phyloP scores from a whole-genome alignment of 2,113 vertebrate species.

The Saguinus midas region DNA sequence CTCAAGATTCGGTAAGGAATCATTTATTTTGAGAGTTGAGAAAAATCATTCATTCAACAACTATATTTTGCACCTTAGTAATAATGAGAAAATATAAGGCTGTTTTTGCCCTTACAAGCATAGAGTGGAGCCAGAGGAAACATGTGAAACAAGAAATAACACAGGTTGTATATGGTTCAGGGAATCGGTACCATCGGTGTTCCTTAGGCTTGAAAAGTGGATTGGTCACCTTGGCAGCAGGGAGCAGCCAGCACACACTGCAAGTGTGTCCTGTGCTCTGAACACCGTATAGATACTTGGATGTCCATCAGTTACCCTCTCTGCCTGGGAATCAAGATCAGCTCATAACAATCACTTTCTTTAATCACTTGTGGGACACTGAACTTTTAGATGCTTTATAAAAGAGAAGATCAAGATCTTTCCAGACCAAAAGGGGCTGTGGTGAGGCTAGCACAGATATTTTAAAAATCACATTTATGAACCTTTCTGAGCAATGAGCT shows the following conservation, averaged over 20 bases:
- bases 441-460: neutral
- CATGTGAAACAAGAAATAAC: neutral
- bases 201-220: neutral
- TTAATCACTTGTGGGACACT: neutral
- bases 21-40: slow-evolving; percentile 23
- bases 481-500: slow-evolving; percentile 4
- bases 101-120: accelerated
- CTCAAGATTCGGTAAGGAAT: slow-evolving; percentile 95
- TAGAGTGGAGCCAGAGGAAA: accelerated
- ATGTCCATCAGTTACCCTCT: too few relatives aligned
- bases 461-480: neutral
- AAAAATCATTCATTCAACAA: neutral
- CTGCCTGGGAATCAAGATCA: neutral
- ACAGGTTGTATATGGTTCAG: accelerated
- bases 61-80: neutral
- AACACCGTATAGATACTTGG: accelerated
- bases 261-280: neutral
- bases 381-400: neutral
- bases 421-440: neutral
- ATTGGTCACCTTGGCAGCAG: accelerated
- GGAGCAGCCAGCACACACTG: accelerated
- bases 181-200: accelerated
- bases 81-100: neutral
- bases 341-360: neutral
- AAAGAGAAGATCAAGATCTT: neutral